Conservation (phyloP, 2,113 vertebrate genomes). For the Chaenogobius annularis region DNA sequence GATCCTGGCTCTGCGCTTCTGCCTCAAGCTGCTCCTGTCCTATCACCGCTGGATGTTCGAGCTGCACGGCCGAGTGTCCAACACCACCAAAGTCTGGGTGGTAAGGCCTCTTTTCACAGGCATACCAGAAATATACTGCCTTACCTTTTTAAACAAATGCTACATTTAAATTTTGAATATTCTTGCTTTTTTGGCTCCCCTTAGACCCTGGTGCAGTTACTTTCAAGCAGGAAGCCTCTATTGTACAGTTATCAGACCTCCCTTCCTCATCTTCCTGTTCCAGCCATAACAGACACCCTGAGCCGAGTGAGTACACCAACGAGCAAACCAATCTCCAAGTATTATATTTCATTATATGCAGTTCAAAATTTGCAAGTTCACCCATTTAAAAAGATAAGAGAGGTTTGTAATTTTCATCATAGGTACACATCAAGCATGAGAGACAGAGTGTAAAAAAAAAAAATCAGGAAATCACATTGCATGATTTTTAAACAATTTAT, state of each 20-base stretch:
- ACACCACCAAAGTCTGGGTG: constrained; percentile 86
- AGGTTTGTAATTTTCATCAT: too few relatives aligned
- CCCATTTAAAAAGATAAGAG: too few relatives aligned
- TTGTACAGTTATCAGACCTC: constrained; percentile 88
- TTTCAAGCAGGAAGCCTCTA: constrained; percentile 83
- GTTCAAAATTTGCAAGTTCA: too few relatives aligned
- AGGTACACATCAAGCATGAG: too few relatives aligned
- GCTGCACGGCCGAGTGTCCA: constrained; percentile 80
- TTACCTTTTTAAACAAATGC: background rate
- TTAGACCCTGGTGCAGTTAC: constrained; percentile 81
- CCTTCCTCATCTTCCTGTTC: constrained; percentile 85
- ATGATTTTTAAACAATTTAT: too few relatives aligned
- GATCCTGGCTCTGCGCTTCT: constrained; percentile 83
- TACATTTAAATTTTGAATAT: too few relatives aligned
- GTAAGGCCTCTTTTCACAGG: constrained; percentile 55
- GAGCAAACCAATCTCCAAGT: background rate
- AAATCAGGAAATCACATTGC: too few relatives aligned
- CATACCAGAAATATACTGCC: background rate
- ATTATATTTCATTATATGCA: too few relatives aligned
- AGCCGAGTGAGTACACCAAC: constrained; percentile 71
- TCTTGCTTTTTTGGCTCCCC: background rate
- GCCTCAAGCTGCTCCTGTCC: constrained; percentile 83
- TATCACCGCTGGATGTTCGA: constrained; percentile 90
- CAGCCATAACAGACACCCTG: constrained; percentile 80
- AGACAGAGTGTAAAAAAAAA: too few relatives aligned